phyloP scores from a whole-genome alignment of 2,113 vertebrate genomes.

The Nicator chloris region DNA sequence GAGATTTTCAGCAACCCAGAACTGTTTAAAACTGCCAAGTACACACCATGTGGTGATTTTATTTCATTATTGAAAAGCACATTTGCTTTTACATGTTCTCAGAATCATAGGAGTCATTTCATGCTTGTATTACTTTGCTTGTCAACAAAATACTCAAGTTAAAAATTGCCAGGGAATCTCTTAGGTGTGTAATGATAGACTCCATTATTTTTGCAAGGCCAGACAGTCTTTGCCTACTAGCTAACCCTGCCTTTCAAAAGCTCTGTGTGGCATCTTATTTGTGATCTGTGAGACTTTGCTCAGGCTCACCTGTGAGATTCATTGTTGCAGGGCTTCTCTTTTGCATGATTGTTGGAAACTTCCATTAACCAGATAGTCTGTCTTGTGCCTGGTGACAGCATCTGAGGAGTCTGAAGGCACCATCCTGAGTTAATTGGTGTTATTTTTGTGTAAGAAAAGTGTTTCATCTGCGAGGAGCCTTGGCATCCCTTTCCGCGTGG shows the following conservation, averaged over 20 bases:
- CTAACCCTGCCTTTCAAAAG: background rate
- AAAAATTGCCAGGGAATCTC: background rate
- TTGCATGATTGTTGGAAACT: background rate
- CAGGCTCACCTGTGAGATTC: background rate
- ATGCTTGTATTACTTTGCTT: background rate
- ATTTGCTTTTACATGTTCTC: background rate
- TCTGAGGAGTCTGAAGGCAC: background rate
- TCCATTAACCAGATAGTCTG: background rate
- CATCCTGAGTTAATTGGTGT: background rate
- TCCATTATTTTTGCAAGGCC: background rate
- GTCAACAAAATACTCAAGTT: background rate
- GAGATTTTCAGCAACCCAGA: background rate
- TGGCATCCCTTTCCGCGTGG: background rate
- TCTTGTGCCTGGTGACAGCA: background rate
- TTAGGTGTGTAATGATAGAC: background rate
- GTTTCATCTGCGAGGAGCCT: background rate
- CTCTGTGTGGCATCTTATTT: background rate
- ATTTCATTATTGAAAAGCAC: background rate
- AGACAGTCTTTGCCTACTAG: background rate
- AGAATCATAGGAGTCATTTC: background rate
- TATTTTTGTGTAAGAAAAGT: background rate
- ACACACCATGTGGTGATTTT: background rate
- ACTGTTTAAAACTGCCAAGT: background rate
- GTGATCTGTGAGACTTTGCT: background rate
- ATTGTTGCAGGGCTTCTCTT: background rate